A percentile compares a stretch with the other conserved stretches of the same genome.
These are phyloP conservation scores for Motacilla tschutschensis DNA, from an alignment of 2,113 vertebrate genomes.

Conservation along the genomic window DNA sequence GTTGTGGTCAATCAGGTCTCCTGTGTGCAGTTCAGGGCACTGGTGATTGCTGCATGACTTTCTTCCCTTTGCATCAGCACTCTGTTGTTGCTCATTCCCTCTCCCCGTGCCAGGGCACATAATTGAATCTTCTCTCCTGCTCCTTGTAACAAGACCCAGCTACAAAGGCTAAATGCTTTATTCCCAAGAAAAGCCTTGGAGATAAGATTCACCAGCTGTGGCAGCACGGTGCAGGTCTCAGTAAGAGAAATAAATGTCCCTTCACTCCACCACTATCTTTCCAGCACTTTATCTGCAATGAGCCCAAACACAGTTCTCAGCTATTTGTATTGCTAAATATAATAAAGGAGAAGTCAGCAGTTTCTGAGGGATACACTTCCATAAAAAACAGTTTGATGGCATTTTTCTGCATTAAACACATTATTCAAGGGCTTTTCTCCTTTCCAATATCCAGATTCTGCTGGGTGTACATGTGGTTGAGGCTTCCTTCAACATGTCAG, in stretches of 20 bases:
- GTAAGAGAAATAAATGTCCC: conserved; percentile 63
- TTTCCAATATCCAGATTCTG: not conserved
- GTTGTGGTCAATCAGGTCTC: not conserved
- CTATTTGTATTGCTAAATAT: conserved; percentile 60
- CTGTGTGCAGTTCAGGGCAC: not conserved
- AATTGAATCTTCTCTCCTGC: conserved; percentile 56
- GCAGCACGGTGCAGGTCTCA: conserved; percentile 4
- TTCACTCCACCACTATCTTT: conserved; percentile 46
- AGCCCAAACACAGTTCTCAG: conserved; percentile 49
- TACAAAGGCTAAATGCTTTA: conserved; percentile 67
- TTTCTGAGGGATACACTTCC: conserved; percentile 53
- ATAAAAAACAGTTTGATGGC: conserved; percentile 33
- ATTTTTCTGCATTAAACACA: conserved; percentile 58
- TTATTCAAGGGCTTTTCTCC: conserved; percentile 45
- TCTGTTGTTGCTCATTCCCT: not conserved
- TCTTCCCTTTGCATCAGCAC: not conserved
- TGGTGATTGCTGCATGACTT: not conserved
- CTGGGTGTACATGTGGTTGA: not conserved
- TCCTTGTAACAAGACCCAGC: conserved; percentile 45
- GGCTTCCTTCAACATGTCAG: not conserved
- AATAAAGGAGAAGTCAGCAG: conserved; percentile 54
- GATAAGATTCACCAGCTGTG: conserved; percentile 64
- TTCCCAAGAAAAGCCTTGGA: conserved; percentile 57
- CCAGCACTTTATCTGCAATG: conserved; percentile 60
- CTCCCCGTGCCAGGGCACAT: not conserved